Evolutionary conservation across 1,140 invertebrate species (phyloP), one percentile per base, ranked within the genome.

Genomic region (Paraescarpia echinospica): DNA sequence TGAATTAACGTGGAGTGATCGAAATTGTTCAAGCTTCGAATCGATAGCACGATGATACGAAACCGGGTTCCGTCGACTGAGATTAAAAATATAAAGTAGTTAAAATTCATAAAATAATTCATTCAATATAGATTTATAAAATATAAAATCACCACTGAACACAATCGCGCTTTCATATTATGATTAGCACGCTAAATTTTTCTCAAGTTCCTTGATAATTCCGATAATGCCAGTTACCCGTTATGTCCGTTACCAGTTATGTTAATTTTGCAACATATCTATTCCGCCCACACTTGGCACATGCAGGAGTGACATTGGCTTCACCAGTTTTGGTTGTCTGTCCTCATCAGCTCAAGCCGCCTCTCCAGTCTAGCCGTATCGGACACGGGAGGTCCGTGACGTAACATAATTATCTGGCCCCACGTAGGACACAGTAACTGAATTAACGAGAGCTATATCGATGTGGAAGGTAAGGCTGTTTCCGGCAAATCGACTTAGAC

Each of bases 401-500:
- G 27, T 77, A 77, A 77, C 59, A 31, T 5, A 77, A 77, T 77
- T 77, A 77, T 77, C 59, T 27, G 8, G 59, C 27, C 22, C 59
- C 27, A 27, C 59, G 59, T 77, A 77, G 59, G 27, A 27, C 4
- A 77, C 59, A 77, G 59, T 77, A 77, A 77, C 59, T 27, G 59
- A 77, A 77, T 77, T 77, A 77, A 77, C 27, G 59, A 77, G 59
- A 77, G 59, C 59, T 77, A 77, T 77, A 77, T 77, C 59, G 59
- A 77, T 77, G 59, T 31, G 2, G 59, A 77, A 77, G 27, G 59
- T 77, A 77, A 77, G 22, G 59, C 59, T 12, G 59, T 31, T 77
- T 77, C 59, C 59, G 14, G 27, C 59, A 77, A 77, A 77, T 77
- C 59, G 59, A 77, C 59, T 77, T 77, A 77, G 59, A 77, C 59